phyloP scores from a whole-genome alignment of 1,140 invertebrate genomes.

The Ylistrum balloti region DNA sequence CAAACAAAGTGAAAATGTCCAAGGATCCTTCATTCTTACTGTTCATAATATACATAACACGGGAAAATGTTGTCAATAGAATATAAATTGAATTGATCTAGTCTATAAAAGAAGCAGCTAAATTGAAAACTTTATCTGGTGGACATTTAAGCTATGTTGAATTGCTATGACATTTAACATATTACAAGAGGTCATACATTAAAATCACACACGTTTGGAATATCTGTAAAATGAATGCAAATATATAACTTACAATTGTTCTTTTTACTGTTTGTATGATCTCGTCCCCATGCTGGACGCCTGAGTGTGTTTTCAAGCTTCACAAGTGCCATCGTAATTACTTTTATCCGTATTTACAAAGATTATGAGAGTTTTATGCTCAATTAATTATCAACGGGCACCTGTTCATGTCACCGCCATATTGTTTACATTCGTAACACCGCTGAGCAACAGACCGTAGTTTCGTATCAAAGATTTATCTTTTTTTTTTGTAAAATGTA shows the following conservation, averaged over 20 bases:
- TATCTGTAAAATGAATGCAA: neutral
- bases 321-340: slow-evolving; percentile 60
- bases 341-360: neutral
- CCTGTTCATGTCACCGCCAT: slow-evolving; percentile 65
- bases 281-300: slow-evolving; percentile 43
- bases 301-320: slow-evolving; percentile 51
- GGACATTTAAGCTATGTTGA: too few species aligned
- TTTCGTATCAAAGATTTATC: slow-evolving; percentile 58
- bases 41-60: too few species aligned
- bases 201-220: neutral
- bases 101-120: too few species aligned
- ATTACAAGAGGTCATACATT: neutral
- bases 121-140: too few species aligned
- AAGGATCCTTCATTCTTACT: too few species aligned
- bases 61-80: too few species aligned
- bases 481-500: neutral
- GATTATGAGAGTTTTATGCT: neutral
- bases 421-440: slow-evolving; percentile 69
- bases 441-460: slow-evolving; percentile 55
- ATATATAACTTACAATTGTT: neutral
- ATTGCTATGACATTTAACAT: neutral
- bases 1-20: too few species aligned
- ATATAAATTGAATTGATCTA: too few species aligned
- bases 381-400: slow-evolving; percentile 48
- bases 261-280: slow-evolving; percentile 45